Evolutionary conservation across 2,888 invertebrate species (phyloP).

Genomic region (Archips crataeganus): DNA sequence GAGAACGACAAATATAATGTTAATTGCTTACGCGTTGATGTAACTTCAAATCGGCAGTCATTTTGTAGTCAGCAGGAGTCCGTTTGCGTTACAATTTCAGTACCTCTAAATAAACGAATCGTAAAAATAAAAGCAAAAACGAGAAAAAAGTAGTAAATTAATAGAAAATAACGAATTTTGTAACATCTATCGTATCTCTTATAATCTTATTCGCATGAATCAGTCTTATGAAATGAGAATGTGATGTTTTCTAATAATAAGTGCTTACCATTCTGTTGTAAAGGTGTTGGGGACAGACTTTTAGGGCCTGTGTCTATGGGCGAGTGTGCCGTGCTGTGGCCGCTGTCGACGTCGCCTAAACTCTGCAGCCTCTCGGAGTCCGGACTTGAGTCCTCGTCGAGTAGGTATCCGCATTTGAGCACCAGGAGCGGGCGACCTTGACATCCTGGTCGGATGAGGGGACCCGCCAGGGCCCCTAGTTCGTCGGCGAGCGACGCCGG

Average conservation of each 20-base stretch:
- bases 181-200: too few species aligned
- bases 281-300: constrained; percentile 91
- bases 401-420: constrained; percentile 90
- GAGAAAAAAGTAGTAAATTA: too few species aligned
- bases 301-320: constrained; percentile 93
- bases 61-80: background rate
- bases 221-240: background rate
- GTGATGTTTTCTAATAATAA: constrained; percentile 32
- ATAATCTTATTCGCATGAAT: background rate
- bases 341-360: constrained; percentile 92
- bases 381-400: constrained; percentile 94
- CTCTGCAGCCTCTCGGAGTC: constrained; percentile 93
- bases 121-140: too few species aligned
- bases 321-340: constrained; percentile 96
- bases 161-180: too few species aligned
- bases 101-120: too few species aligned
- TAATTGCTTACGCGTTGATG: background rate
- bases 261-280: constrained; percentile 80
- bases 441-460: constrained; percentile 70
- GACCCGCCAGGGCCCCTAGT: constrained; percentile 81
- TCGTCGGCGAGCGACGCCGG: constrained; percentile 90
- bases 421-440: constrained; percentile 87
- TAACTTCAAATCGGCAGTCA: background rate
- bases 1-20: background rate
- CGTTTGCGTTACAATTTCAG: too few species aligned